Evolutionary conservation across 2,797 vertebrate genomes (phyloP).

Genomic region (Notolepis coatsorum): DNA sequence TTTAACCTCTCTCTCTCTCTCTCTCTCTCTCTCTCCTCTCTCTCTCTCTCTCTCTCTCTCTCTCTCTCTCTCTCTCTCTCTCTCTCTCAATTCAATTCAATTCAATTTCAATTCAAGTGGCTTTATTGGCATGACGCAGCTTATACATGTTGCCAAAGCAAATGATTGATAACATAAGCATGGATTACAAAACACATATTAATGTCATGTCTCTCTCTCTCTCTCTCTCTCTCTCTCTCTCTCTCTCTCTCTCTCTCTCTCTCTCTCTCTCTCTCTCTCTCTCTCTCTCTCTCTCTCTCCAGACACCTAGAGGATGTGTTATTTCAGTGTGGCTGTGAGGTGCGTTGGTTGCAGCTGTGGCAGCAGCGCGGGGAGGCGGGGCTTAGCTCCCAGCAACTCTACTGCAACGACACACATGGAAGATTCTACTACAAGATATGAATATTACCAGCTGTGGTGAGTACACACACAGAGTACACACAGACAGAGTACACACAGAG

Average conservation of each 20-base stretch:
- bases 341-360: constrained; percentile 98
- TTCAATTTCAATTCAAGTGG: too few relatives aligned
- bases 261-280: neutral
- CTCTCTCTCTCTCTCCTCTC: too few relatives aligned
- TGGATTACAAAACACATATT: too few relatives aligned
- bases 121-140: too few relatives aligned
- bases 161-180: too few relatives aligned
- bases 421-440: constrained; percentile 88
- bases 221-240: neutral
- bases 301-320: constrained; percentile 89
- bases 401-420: constrained; percentile 83
- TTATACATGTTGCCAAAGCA: too few relatives aligned
- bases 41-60: too few relatives aligned
- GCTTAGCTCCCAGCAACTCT: constrained; percentile 88
- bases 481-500: neutral
- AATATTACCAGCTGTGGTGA: constrained; percentile 94
- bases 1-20: too few relatives aligned
- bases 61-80: too few relatives aligned
- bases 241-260: constrained; percentile 1
- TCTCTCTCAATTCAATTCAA: too few relatives aligned
- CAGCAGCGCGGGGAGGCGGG: constrained; percentile 91
- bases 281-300: constrained; percentile 61
- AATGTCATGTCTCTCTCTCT: neutral
- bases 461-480: constrained; percentile 30
- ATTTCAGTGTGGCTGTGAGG: constrained; percentile 93